Evolutionary conservation across 2,113 vertebrate species (phyloP).

Genomic region (Micronycteris hirsuta): DNA sequence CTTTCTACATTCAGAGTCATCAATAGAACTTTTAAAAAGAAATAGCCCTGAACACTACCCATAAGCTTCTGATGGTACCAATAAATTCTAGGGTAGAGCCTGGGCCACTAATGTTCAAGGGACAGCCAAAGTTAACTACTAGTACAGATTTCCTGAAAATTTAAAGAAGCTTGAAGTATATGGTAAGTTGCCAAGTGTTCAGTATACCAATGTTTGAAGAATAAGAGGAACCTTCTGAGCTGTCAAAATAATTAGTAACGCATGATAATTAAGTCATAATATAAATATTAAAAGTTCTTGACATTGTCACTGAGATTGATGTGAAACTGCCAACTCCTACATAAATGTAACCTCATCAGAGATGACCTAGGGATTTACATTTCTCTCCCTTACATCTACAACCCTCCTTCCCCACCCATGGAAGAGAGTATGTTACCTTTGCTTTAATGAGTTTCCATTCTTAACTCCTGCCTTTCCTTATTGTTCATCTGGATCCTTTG

Average conservation of each 20-base stretch:
- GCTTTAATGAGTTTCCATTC: background rate
- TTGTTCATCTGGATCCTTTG: background rate
- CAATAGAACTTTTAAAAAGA: background rate
- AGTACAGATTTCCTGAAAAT: background rate
- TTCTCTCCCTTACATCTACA: background rate
- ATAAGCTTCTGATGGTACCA: background rate
- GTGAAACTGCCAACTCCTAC: background rate
- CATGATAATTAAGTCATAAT: background rate
- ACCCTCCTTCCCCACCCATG: background rate
- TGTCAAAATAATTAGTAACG: background rate
- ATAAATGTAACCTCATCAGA: background rate
- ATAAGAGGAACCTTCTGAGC: background rate
- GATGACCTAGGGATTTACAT: background rate
- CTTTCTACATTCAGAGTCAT: background rate
- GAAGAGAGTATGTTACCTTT: background rate
- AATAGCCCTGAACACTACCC: background rate
- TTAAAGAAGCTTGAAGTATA: background rate
- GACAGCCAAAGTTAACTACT: background rate
- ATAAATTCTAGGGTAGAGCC: background rate
- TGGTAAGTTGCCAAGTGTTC: background rate
- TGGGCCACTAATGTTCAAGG: background rate
- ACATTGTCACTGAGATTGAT: background rate
- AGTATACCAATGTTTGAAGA: background rate
- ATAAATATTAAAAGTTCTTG: background rate
- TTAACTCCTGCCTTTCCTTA: background rate